Base-by-base conservation (phyloP, 1,140 invertebrate genomes). In the Pseudoatta argentina region DNA sequence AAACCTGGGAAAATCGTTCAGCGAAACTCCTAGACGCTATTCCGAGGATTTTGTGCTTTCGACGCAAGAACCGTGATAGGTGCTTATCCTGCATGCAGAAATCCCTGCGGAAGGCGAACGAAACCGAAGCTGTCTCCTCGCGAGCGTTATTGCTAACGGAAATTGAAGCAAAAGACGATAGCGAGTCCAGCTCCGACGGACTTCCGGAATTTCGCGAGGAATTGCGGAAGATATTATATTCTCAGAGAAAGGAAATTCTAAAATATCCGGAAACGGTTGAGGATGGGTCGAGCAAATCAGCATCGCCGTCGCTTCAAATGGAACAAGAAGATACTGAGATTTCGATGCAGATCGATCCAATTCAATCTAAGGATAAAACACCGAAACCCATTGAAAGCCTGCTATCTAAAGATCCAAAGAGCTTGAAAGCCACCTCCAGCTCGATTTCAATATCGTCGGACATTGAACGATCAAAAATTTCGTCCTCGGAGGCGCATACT, bases 61-160 rank as follows among this genome's bases (percentile, higher is more conserved):
- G 73, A 0, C 91, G 94, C 86, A 91, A 78, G 55, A 92, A 91
- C 10, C 44, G 81, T 3, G 94, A 95, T 53, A 94, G 79, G 16
- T 93, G 93, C 75, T 66, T 93, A 3, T 78, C 91, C 5, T 93
- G 93, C 53, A 86, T 93, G 82, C 82, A 88, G 30, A 87, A 87
- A 64, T 78, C 87, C 12, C 67, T 77, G 66, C 24, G 81, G 81
- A 72, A 61, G 39, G 3, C 39, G 24, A 16, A 1, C 30, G n/a
- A n/a, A 66, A 18, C 24, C 39, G 16, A 88, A n/a, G 30, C 53
- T 34, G 44, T 73, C 78, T 2, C 6, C 57, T 14, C 81, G 79
- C 3, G 34, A 53, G 76, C 75, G 2, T 10, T 16, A 2, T 10
- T 72, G 21, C 67, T 16, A 3, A 81, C 75, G 63, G 64, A 51